These are phyloP conservation scores for Panagrolaimus sp. DNA, from an alignment of 1,140 invertebrate genomes.

Conservation along the genomic window DNA sequence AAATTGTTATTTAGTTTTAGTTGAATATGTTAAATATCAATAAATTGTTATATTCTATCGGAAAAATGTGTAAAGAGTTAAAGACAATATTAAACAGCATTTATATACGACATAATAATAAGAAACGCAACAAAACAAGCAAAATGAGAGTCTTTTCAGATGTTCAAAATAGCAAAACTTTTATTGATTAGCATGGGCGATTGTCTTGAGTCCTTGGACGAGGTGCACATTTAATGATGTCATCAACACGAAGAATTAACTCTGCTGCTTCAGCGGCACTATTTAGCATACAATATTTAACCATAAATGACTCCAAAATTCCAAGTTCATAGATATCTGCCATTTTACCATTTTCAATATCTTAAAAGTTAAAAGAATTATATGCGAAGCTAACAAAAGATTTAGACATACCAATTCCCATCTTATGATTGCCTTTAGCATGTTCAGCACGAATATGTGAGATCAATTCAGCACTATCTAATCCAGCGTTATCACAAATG, in stretches of 20 bases:
- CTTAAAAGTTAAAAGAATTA: slow-evolving; percentile 60
- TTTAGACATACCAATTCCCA: slow-evolving; percentile 74
- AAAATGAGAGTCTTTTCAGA: slow-evolving; percentile 18
- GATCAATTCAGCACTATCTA: slow-evolving; percentile 89
- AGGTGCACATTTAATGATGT: slow-evolving; percentile 90
- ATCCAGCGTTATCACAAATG: slow-evolving; percentile 96
- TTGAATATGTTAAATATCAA: too few species aligned
- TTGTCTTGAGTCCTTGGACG: slow-evolving; percentile 77
- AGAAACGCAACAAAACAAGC: slow-evolving; percentile 18
- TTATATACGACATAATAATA: neutral
- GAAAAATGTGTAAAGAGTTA: too few species aligned
- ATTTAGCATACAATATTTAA: slow-evolving; percentile 87
- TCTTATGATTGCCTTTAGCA: slow-evolving; percentile 70
- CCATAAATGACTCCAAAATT: slow-evolving; percentile 90
- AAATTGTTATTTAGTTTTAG: too few species aligned
- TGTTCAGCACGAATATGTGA: slow-evolving; percentile 83
- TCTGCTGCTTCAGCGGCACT: slow-evolving; percentile 95
- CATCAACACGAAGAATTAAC: slow-evolving; percentile 86
- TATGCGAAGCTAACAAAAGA: neutral
- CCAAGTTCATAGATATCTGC: slow-evolving; percentile 79
- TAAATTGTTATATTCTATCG: too few species aligned
- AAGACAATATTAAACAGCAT: too few species aligned
- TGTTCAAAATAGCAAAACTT: neutral
- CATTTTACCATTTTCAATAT: slow-evolving; percentile 60
- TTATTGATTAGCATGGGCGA: slow-evolving; percentile 61